A percentile compares a stretch with the other conserved stretches of the same genome.
Evolutionary conservation across 2,797 vertebrate genomes (phyloP).

Genomic region (Anniella stebbinsi): DNA sequence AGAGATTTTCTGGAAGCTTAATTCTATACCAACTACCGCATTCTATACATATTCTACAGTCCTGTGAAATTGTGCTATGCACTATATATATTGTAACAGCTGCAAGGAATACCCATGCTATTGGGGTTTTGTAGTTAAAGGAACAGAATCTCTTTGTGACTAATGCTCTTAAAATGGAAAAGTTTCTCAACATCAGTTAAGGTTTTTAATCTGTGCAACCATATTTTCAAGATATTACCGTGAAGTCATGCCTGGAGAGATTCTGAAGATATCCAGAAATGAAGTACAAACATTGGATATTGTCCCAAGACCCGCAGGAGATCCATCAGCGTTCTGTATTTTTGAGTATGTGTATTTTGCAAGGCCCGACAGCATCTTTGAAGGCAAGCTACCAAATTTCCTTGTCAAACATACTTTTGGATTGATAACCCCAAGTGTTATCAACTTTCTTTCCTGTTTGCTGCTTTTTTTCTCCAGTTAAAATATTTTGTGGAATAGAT

Average conservation of each 20-base stretch:
- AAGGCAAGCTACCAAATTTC: slow-evolving; percentile 78
- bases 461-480: too few species aligned
- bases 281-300: slow-evolving; percentile 89
- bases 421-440: too few species aligned
- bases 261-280: slow-evolving; percentile 93
- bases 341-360: slow-evolving; percentile 99
- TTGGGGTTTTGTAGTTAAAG: slow-evolving; percentile 5
- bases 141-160: not conserved
- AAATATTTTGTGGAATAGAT: too few species aligned
- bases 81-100: not conserved
- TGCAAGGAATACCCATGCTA: not conserved
- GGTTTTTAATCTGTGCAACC: slow-evolving; percentile 34
- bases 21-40: not conserved
- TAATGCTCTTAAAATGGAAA: not conserved
- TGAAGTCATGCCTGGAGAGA: slow-evolving; percentile 96
- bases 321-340: slow-evolving; percentile 95
- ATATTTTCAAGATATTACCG: slow-evolving; percentile 88
- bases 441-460: too few species aligned
- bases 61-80: not conserved
- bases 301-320: slow-evolving; percentile 88
- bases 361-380: slow-evolving; percentile 97
- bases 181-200: not conserved
- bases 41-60: not conserved
- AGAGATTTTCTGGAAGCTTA: not conserved
- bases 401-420: not conserved